Evolutionary conservation across 2,888 invertebrate species (phyloP).

Genomic region (Lasioglossum lativentre): DNA sequence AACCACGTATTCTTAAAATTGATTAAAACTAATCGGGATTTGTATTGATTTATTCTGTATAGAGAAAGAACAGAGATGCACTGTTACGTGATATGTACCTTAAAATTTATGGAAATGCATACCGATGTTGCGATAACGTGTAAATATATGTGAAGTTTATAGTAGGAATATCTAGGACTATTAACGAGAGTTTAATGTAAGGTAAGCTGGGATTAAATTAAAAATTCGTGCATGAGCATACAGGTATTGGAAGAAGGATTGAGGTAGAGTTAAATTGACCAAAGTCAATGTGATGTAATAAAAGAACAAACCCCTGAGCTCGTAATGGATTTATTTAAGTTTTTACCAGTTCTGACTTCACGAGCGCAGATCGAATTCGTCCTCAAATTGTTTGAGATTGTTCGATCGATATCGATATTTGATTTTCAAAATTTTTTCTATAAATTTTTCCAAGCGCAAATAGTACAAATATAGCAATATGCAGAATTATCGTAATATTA

Average conservation of each 20-base stretch:
- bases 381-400: slow-evolving; percentile 18
- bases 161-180: background rate
- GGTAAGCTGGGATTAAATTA: background rate
- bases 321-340: slow-evolving; percentile 39
- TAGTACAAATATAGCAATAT: slow-evolving; percentile 60
- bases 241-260: background rate
- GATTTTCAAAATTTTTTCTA: slow-evolving; percentile 13
- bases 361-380: slow-evolving; percentile 21
- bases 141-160: slow-evolving; percentile 55
- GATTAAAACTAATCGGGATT: slow-evolving; percentile 19
- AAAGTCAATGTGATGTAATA: slow-evolving; percentile 36
- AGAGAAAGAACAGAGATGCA: slow-evolving; percentile 33
- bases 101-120: slow-evolving; percentile 54
- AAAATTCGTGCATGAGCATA: background rate
- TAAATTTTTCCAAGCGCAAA: slow-evolving; percentile 37
- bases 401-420: slow-evolving; percentile 58
- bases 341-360: slow-evolving; percentile 30
- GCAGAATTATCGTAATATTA: slow-evolving; percentile 49
- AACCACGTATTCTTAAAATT: slow-evolving; percentile 49
- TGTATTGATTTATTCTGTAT: slow-evolving; percentile 38
- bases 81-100: slow-evolving; percentile 70
- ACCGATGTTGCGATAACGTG: slow-evolving; percentile 50
- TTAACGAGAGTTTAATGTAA: background rate
- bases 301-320: slow-evolving; percentile 33
- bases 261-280: slow-evolving; percentile 14